A percentile compares a stretch with the other conserved stretches of the same genome.
phyloP scores from a whole-genome alignment of 2,797 vertebrate genomes.

The Leptodactylus fallax region DNA sequence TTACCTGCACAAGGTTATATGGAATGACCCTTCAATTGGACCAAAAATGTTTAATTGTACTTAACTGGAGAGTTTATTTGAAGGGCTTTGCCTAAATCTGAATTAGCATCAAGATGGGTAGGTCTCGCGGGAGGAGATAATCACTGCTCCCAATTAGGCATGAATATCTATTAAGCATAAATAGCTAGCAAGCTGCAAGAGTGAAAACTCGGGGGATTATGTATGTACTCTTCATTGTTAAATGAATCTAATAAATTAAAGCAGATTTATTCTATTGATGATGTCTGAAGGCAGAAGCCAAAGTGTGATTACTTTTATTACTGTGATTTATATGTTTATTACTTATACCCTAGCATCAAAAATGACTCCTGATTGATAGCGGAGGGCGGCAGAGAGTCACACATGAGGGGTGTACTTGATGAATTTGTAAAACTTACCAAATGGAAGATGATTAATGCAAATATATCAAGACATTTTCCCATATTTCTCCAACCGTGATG shows the following conservation, averaged over 20 bases:
- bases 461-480: slow-evolving; percentile 42
- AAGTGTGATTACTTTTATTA: slow-evolving; percentile 59
- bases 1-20: slow-evolving; percentile 59
- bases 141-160: slow-evolving; percentile 64
- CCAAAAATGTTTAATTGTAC: slow-evolving; percentile 64
- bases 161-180: slow-evolving; percentile 64
- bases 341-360: slow-evolving; percentile 58
- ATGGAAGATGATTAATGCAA: slow-evolving; percentile 57
- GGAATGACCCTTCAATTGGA: slow-evolving; percentile 60
- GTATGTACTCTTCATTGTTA: slow-evolving; percentile 64
- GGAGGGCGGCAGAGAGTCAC: slow-evolving; percentile 38
- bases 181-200: slow-evolving; percentile 54
- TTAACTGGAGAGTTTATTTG: slow-evolving; percentile 65
- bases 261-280: slow-evolving; percentile 65
- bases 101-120: slow-evolving; percentile 61
- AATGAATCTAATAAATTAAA: slow-evolving; percentile 65
- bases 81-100: slow-evolving; percentile 61
- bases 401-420: slow-evolving; percentile 55
- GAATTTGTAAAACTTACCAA: slow-evolving; percentile 53
- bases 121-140: slow-evolving; percentile 61
- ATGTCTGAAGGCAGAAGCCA: slow-evolving; percentile 63
- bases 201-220: slow-evolving; percentile 59
- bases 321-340: slow-evolving; percentile 65
- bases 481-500: slow-evolving; percentile 33
- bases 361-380: slow-evolving; percentile 60